phyloP scores from a whole-genome alignment of 1,140 invertebrate genomes.

The Diploscapter pachys region DNA sequence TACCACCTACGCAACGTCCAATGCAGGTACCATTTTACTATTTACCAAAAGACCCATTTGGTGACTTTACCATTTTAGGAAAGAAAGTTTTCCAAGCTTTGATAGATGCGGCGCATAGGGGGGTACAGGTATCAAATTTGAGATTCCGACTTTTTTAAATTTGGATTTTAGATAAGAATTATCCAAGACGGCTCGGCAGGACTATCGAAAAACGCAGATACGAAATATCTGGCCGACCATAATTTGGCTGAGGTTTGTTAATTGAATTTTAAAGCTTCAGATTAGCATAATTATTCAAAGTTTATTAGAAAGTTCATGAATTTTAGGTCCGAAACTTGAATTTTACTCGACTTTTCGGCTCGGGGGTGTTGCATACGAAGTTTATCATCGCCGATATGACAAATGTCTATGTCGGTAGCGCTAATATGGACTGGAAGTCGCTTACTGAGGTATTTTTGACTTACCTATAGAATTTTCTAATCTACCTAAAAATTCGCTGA shows the following conservation, averaged over 20 bases:
- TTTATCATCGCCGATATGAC: conserved; percentile 76
- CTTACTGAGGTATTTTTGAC: conserved; percentile 75
- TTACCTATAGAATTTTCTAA: neutral
- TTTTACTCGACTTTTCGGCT: conserved; percentile 70
- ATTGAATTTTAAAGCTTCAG: conserved; percentile 71
- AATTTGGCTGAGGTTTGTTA: conserved; percentile 67
- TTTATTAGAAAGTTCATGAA: neutral
- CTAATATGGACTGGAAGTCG: conserved; percentile 80
- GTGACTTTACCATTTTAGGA: conserved; percentile 30
- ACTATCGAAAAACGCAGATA: conserved; percentile 38
- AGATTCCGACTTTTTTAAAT: neutral
- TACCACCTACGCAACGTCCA: too few species aligned
- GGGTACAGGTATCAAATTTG: conserved; percentile 27
- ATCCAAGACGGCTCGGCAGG: conserved; percentile 41
- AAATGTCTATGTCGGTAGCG: conserved; percentile 66
- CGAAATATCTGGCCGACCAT: conserved; percentile 26
- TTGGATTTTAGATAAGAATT: conserved; percentile 35
- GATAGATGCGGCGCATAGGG: conserved; percentile 41
- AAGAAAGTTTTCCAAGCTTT: conserved; percentile 40
- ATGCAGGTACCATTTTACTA: too few species aligned
- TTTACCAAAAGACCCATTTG: conserved; percentile 43
- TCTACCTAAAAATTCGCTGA: neutral
- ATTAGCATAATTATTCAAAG: neutral
- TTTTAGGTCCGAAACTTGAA: neutral
- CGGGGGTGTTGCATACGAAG: conserved; percentile 92